phyloP scores from a whole-genome alignment of 2,113 vertebrate species.

The Irena cyanogastra region DNA sequence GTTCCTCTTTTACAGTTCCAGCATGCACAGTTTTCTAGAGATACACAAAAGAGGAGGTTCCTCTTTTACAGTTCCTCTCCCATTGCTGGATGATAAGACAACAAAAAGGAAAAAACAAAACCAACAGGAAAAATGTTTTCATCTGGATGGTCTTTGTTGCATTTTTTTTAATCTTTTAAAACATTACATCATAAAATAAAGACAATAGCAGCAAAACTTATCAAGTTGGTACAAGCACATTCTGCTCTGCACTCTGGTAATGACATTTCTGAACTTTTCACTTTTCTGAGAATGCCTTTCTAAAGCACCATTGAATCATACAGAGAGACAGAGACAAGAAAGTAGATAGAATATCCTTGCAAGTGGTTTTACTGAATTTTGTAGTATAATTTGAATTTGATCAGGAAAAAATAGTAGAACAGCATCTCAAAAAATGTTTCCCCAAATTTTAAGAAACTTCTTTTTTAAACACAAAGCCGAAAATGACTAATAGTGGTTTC shows the following conservation, averaged over 20 bases:
- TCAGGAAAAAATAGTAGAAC: not conserved
- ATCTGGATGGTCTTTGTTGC: conserved; percentile 73
- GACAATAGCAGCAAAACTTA: conserved; percentile 74
- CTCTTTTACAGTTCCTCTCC: not conserved
- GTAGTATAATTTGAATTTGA: not conserved
- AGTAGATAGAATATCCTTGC: conserved; percentile 17
- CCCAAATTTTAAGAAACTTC: not conserved
- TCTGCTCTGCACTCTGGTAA: conserved; percentile 55
- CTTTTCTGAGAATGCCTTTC: conserved; percentile 64
- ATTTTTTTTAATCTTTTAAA: conserved; percentile 58
- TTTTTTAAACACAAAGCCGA: not conserved
- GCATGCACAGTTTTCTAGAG: not conserved
- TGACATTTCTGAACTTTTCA: conserved; percentile 52
- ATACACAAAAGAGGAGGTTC: not conserved
- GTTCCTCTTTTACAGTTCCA: no score
- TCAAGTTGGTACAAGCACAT: conserved; percentile 65
- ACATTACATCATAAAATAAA: conserved; percentile 69
- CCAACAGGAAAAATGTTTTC: conserved; percentile 26
- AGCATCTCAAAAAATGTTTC: not conserved
- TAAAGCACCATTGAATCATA: conserved; percentile 72
- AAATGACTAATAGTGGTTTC: not conserved
- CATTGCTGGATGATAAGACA: not conserved
- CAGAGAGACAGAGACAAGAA: not conserved
- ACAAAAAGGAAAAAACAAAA: not conserved
- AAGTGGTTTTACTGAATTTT: not conserved